phyloP scores from a whole-genome alignment of 2,797 vertebrate species.

The Coluber constrictor region DNA sequence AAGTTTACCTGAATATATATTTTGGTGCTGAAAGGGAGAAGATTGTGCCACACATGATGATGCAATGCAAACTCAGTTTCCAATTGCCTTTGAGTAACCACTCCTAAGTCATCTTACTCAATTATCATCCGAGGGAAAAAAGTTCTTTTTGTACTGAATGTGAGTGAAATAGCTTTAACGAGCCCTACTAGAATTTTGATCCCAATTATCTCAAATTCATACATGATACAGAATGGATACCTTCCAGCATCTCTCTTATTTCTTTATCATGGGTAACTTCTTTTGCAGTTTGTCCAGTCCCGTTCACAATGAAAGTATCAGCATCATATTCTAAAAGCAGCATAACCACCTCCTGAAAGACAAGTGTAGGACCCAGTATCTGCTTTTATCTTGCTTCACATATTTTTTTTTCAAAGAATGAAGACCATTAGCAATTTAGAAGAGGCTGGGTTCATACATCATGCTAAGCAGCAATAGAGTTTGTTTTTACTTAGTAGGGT shows the following conservation, averaged over 20 bases:
- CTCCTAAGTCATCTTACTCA: not conserved
- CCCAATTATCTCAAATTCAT: not conserved
- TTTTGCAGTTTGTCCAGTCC: constrained; percentile 85
- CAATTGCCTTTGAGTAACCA: not conserved
- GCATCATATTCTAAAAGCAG: constrained; percentile 84
- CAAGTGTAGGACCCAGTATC: constrained; percentile 28
- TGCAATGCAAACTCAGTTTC: not conserved
- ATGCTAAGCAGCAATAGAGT: not conserved
- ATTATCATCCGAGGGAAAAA: not conserved
- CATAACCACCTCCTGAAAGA: constrained; percentile 87
- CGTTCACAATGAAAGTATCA: constrained; percentile 82
- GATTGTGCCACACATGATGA: not conserved
- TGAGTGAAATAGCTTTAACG: not conserved
- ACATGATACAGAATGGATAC: constrained; percentile 64
- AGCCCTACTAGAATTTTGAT: not conserved
- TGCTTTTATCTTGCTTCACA: not conserved
- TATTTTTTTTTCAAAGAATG: not conserved
- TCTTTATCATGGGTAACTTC: constrained; percentile 88
- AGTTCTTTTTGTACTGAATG: not conserved
- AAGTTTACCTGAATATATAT: not conserved
- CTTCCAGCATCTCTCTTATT: constrained; percentile 90
- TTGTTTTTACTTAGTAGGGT: not conserved
- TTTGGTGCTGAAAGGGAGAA: not conserved
- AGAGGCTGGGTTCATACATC: not conserved
- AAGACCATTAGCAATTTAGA: not conserved